Conservation (phyloP, 2,113 vertebrate species). For the Anhinga rufa region DNA sequence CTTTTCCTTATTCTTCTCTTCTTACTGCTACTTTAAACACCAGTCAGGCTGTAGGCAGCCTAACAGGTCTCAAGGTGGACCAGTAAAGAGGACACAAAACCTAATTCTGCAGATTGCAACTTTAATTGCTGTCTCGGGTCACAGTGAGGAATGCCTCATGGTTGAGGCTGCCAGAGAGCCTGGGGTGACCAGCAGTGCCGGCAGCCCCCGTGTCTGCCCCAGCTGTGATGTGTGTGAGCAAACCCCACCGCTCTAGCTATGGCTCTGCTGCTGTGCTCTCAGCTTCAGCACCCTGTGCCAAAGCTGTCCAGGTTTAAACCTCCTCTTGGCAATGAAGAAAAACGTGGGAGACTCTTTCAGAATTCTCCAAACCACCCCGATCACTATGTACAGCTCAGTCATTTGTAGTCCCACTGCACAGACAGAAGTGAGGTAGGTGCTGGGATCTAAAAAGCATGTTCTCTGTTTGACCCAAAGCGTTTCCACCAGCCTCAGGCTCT, state of each 20-base stretch:
- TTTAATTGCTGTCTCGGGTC: rapidly evolving
- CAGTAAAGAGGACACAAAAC: background rate
- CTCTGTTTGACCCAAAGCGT: background rate
- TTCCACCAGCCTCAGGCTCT: background rate
- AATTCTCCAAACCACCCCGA: background rate
- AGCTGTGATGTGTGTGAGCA: background rate
- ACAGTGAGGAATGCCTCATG: background rate
- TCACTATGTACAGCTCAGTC: background rate
- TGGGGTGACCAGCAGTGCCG: background rate
- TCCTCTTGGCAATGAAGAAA: background rate
- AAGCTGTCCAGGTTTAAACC: background rate
- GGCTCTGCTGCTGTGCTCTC: background rate
- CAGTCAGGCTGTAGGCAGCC: background rate
- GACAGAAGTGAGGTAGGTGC: background rate
- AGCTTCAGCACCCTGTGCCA: background rate
- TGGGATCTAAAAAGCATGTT: background rate
- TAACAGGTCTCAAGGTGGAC: background rate
- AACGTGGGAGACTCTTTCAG: background rate
- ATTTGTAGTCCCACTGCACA: background rate
- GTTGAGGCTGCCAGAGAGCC: background rate
- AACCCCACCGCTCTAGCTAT: background rate
- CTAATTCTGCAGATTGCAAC: background rate
- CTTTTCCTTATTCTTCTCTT: background rate
- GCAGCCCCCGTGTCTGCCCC: background rate
- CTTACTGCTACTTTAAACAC: background rate